Conservation (phyloP, 30 jellyfish, hydroid and myxozoan genomes). For the Nemopilema nomurai region DNA sequence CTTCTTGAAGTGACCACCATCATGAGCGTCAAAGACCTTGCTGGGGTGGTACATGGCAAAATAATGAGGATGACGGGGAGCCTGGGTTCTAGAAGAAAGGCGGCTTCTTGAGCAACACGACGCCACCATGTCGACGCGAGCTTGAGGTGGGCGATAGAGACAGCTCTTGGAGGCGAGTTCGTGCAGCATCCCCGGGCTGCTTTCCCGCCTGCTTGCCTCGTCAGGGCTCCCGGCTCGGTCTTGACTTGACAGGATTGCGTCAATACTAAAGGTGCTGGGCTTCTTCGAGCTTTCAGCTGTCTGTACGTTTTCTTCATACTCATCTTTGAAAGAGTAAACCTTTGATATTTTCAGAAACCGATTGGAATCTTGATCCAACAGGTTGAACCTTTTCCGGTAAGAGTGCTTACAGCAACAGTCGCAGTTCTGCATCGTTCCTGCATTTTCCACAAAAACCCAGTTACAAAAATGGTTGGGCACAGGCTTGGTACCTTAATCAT, state of each 20-base stretch:
- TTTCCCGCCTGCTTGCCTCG: background rate
- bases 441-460: too few species aligned
- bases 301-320: background rate
- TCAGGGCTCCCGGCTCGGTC: background rate
- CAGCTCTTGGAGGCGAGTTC: slow-evolving; percentile 5
- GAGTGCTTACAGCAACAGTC: slow-evolving; percentile 44
- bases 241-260: slow-evolving; percentile 56
- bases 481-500: too few species aligned
- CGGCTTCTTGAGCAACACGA: slow-evolving; percentile 27
- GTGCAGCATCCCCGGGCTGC: background rate
- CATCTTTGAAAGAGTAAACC: background rate
- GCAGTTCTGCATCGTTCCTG: slow-evolving; percentile 24
- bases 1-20: slow-evolving; percentile 15
- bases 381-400: background rate
- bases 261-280: slow-evolving; percentile 48
- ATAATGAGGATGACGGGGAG: slow-evolving; percentile 30
- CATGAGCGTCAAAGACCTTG: slow-evolving; percentile 9
- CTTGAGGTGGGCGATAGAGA: slow-evolving; percentile 3
- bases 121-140: background rate
- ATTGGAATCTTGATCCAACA: background rate
- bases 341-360: background rate
- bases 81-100: slow-evolving; percentile 4
- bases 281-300: background rate
- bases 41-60: slow-evolving; percentile 22
- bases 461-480: too few species aligned